Conservation (phyloP, 2,797 vertebrate genomes). For the Diplodus puntazzo region DNA sequence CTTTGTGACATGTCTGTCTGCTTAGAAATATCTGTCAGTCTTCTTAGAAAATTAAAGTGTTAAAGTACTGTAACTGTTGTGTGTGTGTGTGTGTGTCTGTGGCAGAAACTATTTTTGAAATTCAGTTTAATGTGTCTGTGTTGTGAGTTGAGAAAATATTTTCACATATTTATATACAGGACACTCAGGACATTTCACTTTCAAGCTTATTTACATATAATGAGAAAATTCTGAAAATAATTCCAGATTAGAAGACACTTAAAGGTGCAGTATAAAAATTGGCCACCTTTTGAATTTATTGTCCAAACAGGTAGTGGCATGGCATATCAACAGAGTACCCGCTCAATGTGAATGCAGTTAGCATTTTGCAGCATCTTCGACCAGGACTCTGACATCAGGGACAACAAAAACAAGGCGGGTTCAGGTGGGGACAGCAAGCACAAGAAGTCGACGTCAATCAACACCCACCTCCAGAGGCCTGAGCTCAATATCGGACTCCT, state of each 20-base stretch:
- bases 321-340: no score
- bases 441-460: no score
- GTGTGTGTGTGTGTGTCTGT: background rate
- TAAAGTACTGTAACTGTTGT: constrained; percentile 50
- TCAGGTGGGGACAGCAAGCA: no score
- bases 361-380: no score
- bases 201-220: background rate
- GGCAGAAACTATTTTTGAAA: background rate
- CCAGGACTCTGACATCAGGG: no score
- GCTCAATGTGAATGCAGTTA: no score
- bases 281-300: no score
- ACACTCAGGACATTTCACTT: background rate
- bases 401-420: no score
- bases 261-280: background rate
- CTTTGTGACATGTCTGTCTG: constrained; percentile 65
- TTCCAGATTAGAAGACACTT: background rate
- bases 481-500: no score
- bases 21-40: constrained; percentile 54
- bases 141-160: background rate
- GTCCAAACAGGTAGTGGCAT: no score
- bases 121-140: background rate
- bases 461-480: no score
- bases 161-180: no score
- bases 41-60: constrained; percentile 73
- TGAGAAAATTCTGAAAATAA: background rate